phyloP scores from a whole-genome alignment of 2,888 invertebrate genomes.

The Cylloceria caligata region DNA sequence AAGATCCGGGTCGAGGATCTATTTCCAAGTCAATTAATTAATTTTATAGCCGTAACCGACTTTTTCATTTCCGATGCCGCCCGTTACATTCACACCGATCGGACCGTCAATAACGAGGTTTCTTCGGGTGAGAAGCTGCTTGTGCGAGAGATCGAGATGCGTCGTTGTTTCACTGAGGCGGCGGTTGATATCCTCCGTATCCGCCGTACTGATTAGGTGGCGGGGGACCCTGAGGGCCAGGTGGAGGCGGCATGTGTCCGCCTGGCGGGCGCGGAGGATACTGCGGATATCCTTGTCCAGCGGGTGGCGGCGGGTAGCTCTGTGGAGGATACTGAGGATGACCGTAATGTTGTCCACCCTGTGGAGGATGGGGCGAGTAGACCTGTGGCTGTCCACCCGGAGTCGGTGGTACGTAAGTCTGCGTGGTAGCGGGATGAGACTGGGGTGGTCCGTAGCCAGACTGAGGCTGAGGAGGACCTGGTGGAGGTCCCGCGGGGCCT shows the following conservation, averaged over 20 bases:
- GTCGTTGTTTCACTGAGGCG: constrained; percentile 87
- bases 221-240: constrained; percentile 90
- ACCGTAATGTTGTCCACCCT: constrained; percentile 84
- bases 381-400: constrained; percentile 85
- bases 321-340: constrained; percentile 88
- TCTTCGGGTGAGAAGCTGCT: constrained; percentile 54
- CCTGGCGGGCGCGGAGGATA: constrained; percentile 88
- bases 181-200: constrained; percentile 92
- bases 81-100: not conserved
- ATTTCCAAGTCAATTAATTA: not conserved
- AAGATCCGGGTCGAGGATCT: not conserved
- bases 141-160: constrained; percentile 36
- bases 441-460: constrained; percentile 84
- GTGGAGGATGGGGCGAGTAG: constrained; percentile 87
- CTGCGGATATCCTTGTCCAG: constrained; percentile 89
- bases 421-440: constrained; percentile 86
- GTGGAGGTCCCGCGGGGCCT: constrained; percentile 81
- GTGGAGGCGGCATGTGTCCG: constrained; percentile 87
- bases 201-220: constrained; percentile 91
- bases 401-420: constrained; percentile 83
- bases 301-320: constrained; percentile 87
- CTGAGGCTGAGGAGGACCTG: constrained; percentile 83
- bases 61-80: not conserved
- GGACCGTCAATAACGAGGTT: constrained; percentile 57
- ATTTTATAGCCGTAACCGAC: constrained; percentile 54